Conservation (phyloP, 2,888 invertebrate genomes). For the Lucinisca nassula region DNA sequence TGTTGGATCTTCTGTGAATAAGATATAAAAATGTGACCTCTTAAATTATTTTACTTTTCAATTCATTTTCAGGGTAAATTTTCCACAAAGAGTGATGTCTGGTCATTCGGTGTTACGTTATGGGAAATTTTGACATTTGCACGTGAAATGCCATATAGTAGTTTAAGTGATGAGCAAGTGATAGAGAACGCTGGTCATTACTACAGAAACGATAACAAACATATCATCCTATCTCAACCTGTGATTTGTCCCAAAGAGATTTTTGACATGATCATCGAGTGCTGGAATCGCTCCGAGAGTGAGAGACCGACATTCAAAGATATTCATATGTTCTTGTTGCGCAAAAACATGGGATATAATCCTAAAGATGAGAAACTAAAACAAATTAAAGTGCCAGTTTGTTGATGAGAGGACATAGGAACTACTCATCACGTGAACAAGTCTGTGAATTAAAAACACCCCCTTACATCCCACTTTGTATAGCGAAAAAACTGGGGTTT, state of each 20-base stretch:
- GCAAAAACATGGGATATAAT: constrained; percentile 88
- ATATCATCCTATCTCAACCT: constrained; percentile 91
- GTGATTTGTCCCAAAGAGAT: constrained; percentile 95
- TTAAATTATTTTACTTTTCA: too few species aligned
- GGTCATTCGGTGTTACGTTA: constrained; percentile 96
- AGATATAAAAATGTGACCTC: too few species aligned
- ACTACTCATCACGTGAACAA: too few species aligned
- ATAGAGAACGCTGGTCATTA: constrained; percentile 94
- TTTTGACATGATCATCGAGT: constrained; percentile 96
- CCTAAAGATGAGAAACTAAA: constrained; percentile 86
- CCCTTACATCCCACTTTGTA: too few species aligned
- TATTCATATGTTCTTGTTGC: constrained; percentile 94
- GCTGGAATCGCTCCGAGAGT: constrained; percentile 94
- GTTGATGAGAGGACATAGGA: constrained; percentile 79
- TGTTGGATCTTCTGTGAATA: too few species aligned
- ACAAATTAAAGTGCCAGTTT: constrained; percentile 83
- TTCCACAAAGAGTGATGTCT: constrained; percentile 95
- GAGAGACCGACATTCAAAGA: constrained; percentile 96
- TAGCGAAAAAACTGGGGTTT: too few species aligned
- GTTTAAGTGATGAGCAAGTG: constrained; percentile 93
- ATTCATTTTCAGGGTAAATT: constrained; percentile 92
- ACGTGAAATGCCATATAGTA: constrained; percentile 93
- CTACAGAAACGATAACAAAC: constrained; percentile 92
- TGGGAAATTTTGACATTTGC: constrained; percentile 95
- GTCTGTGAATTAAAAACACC: too few species aligned